Base-by-base conservation (phyloP, 2,888 invertebrate genomes). In the Morpho achilles region DNA sequence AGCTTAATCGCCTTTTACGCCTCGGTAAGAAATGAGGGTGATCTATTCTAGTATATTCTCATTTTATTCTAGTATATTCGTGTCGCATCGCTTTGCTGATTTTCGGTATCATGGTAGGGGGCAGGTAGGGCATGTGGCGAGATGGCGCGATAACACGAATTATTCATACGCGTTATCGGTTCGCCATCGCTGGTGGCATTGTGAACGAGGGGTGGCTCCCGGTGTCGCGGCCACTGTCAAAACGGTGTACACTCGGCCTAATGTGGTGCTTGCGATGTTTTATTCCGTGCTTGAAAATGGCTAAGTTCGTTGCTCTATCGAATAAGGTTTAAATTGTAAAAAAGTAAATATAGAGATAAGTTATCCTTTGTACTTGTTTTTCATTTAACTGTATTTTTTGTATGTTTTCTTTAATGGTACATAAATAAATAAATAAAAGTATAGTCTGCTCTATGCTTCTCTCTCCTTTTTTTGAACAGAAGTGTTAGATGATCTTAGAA, bases 71-170 rank as follows among this genome's bases (percentile, higher is more conserved):
- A 32, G 57, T 56, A 63, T 58, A 56, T 62, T 72, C 73, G 67
- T 73, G 73, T 79, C 69, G 71, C 68, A 66, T 67, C 63, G 69
- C 71, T 67, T 72, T 65, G 74, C 65, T 69, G 75, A 75, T 80
- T 79, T 71, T 66, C 74, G 73, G 71, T 74, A 69, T 63, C 79
- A 69, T 87, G 82, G 87, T 88, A 87, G 73, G 70, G 76, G 87
- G 80, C 87, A 89, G 89, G 89, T 90, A 87, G 89, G 87, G 86
- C 87, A 88, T 90, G 88, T 87, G 89, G 90, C 84, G 83, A 88
- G 89, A 90, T 90, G 82, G 83, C 67, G 82, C 87, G 90, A 90
- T 90, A 89, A 85, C 79, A 82, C 83, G 84, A 88, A 89, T 90
- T 90, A 90, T 90, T 89, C 90, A 89, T 88, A 89, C 87, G 82